These are phyloP conservation scores for Portunus trituberculatus DNA, from an alignment of 1,140 invertebrate genomes.

Conservation along the genomic window DNA sequence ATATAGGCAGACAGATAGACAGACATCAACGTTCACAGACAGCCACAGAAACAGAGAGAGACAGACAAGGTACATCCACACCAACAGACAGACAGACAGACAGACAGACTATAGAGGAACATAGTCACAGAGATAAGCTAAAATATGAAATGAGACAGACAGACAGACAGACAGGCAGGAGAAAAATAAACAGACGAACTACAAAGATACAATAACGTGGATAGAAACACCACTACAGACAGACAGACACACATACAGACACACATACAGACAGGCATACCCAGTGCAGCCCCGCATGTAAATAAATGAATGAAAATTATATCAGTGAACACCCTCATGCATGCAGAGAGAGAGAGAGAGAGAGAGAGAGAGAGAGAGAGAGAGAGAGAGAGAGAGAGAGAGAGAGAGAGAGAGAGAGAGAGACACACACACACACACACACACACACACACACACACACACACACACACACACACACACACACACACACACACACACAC, in stretches of 20 bases:
- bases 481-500: slow-evolving; percentile 21
- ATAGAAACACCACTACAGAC: too few relatives aligned
- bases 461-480: background rate
- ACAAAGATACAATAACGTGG: too few relatives aligned
- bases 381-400: slow-evolving; percentile 32
- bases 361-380: background rate
- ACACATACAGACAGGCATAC: background rate
- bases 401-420: slow-evolving; percentile 45
- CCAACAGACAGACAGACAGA: background rate
- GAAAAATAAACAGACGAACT: too few relatives aligned
- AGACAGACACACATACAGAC: background rate
- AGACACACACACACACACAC: background rate
- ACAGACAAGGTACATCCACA: background rate
- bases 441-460: background rate
- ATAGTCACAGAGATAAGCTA: too few relatives aligned
- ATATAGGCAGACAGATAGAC: background rate
- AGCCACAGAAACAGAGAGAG: background rate
- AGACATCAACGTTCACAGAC: background rate
- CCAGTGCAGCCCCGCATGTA: too few relatives aligned
- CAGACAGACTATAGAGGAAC: too few relatives aligned
- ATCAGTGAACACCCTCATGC: background rate
- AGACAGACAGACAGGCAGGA: too few relatives aligned
- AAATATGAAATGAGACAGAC: too few relatives aligned
- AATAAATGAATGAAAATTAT: too few relatives aligned
- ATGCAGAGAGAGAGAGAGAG: slow-evolving; percentile 7